Conservation (phyloP, 2,113 vertebrate species). For the Sapajus apella region DNA sequence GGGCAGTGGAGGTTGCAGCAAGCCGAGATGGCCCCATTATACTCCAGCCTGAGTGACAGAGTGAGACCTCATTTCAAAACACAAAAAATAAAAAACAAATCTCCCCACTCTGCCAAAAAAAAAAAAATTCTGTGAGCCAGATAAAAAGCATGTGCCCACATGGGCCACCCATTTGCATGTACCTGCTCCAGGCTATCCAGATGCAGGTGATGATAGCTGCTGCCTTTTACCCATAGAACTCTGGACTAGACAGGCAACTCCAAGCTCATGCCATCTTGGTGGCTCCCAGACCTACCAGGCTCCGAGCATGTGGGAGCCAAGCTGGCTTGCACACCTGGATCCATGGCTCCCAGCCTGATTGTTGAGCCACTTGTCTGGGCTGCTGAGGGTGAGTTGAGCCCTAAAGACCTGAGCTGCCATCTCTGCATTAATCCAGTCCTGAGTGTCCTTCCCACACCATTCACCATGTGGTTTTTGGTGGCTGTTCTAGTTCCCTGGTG, state of each 20-base stretch:
- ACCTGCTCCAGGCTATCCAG: not conserved
- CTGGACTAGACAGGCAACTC: no score
- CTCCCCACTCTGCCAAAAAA: no score
- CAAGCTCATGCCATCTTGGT: no score
- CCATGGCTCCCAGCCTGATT: not conserved
- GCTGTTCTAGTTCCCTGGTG: not conserved
- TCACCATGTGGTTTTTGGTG: not conserved
- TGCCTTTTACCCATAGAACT: no score
- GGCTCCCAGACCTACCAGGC: not conserved
- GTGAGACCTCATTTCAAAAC: not conserved
- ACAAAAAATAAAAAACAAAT: not conserved
- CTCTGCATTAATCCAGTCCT: not conserved
- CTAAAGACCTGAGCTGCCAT: not conserved
- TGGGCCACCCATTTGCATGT: not conserved
- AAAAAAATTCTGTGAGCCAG: not conserved
- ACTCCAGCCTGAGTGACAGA: not conserved
- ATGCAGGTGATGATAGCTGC: not conserved
- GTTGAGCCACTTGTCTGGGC: not conserved
- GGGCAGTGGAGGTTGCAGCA: not conserved
- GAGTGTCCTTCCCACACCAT: not conserved
- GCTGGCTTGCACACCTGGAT: no score
- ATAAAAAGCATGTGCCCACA: not conserved
- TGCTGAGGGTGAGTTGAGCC: not conserved
- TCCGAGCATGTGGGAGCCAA: not conserved
- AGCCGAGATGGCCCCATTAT: not conserved